Evolutionary conservation across 92 coral and sea anemone genomes (phyloP).

Genomic region (Ricordea florida): DNA sequence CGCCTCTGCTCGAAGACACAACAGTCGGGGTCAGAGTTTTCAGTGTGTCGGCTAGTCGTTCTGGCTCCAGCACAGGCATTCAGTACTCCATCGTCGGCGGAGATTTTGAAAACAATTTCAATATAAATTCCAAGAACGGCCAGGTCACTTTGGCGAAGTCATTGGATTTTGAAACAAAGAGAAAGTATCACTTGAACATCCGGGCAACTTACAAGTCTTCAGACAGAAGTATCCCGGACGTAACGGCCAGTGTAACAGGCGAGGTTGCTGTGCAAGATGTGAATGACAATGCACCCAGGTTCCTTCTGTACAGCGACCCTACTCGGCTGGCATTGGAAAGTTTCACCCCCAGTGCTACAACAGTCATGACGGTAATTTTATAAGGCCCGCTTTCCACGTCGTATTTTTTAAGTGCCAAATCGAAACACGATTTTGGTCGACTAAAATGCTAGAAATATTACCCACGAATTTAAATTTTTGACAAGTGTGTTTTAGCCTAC

Average conservation of each 20-base stretch:
- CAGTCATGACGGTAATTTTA: slow-evolving; percentile 46
- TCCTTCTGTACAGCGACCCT: slow-evolving; percentile 43
- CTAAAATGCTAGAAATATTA: no score
- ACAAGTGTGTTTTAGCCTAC: no score
- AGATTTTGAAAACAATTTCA: slow-evolving; percentile 63
- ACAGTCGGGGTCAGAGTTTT: slow-evolving; percentile 35
- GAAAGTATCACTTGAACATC: slow-evolving; percentile 60
- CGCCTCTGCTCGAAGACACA: slow-evolving; percentile 54
- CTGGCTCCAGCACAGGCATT: slow-evolving; percentile 33
- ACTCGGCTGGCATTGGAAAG: slow-evolving; percentile 55
- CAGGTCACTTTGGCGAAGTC: slow-evolving; percentile 45
- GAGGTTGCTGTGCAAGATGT: slow-evolving; percentile 62
- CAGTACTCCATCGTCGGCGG: slow-evolving; percentile 84
- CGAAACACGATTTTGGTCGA: no score
- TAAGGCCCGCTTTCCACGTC: no score
- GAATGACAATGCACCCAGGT: slow-evolving; percentile 87
- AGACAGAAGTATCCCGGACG: slow-evolving; percentile 28
- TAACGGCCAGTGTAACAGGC: slow-evolving; percentile 70
- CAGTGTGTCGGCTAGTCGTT: slow-evolving; percentile 58
- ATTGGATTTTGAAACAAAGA: slow-evolving; percentile 71
- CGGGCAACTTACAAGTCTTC: slow-evolving; percentile 60
- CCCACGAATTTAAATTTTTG: no score
- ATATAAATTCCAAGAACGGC: slow-evolving; percentile 59
- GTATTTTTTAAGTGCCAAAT: no score
- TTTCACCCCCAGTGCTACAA: slow-evolving; percentile 60